Percentiles rank a stretch among this genome's conserved stretches.
phyloP scores from a whole-genome alignment of 23 tunicate species.

The Styela clava region DNA sequence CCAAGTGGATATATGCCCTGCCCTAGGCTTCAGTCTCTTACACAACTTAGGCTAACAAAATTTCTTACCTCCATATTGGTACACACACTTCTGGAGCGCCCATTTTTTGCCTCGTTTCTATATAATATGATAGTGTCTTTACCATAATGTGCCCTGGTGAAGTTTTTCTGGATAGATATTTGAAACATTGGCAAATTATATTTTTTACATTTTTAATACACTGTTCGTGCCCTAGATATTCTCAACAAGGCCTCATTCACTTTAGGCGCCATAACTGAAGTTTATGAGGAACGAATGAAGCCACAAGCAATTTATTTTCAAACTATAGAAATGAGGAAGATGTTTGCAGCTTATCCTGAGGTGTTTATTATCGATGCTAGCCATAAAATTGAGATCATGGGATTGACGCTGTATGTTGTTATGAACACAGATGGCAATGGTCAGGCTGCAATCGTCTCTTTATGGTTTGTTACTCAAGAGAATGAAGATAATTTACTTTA shows the following conservation, averaged over 20 bases:
- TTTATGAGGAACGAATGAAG: slow-evolving; percentile 7
- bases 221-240: no score
- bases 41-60: no score
- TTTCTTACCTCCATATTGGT: no score
- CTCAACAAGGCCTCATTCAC: no score
- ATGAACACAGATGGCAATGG: slow-evolving; percentile 33
- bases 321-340: slow-evolving; percentile 23
- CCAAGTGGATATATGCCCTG: no score
- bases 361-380: slow-evolving; percentile 28
- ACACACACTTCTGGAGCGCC: no score
- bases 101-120: no score
- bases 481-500: neutral
- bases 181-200: neutral
- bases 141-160: no score
- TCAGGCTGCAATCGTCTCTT: slow-evolving; percentile 13
- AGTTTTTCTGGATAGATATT: neutral
- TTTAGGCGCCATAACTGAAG: slow-evolving; percentile 6
- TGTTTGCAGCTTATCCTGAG: slow-evolving; percentile 35
- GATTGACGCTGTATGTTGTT: slow-evolving; percentile 12
- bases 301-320: slow-evolving; percentile 22
- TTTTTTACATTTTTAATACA: neutral
- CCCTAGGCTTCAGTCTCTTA: no score
- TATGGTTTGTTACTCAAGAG: slow-evolving; percentile 25
- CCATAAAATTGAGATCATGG: slow-evolving; percentile 2
- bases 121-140: neutral